Evolutionary conservation across 37 sponge, comb jelly and placozoan species (phyloP).

Genomic region (Agelas oroides): DNA sequence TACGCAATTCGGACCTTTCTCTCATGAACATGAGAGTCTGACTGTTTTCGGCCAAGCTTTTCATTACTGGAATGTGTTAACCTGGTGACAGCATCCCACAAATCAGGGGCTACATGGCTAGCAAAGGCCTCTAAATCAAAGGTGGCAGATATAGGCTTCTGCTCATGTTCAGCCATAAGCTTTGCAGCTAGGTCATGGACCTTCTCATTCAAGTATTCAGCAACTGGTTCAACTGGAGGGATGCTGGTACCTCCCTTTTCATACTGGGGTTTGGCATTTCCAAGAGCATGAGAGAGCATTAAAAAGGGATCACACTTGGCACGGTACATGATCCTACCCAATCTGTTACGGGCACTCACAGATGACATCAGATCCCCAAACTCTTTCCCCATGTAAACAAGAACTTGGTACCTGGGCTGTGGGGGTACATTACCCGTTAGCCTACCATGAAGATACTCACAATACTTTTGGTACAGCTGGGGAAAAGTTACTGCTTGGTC

Average conservation of each 20-base stretch:
- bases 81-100: not conserved
- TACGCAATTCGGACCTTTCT: not conserved
- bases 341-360: not conserved
- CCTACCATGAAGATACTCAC: not conserved
- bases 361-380: conserved; percentile 7
- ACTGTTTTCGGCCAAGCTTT: not conserved
- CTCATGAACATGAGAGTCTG: not conserved
- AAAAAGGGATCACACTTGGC: conserved; percentile 10
- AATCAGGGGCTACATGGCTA: not conserved
- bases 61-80: not conserved
- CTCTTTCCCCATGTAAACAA: not conserved
- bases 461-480: not conserved
- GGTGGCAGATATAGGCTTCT: not conserved
- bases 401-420: not conserved
- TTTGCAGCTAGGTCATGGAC: not conserved
- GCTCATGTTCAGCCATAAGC: not conserved
- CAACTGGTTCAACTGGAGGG: not conserved
- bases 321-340: not conserved
- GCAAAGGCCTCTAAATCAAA: not conserved
- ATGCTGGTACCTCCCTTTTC: not conserved
- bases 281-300: conserved; percentile 1
- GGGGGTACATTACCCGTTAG: not conserved
- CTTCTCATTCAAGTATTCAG: not conserved
- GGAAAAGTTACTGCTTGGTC: not conserved
- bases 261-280: not conserved